Evolutionary conservation across 2,113 vertebrate species (phyloP).

Genomic region (Melanocharis versteri): DNA sequence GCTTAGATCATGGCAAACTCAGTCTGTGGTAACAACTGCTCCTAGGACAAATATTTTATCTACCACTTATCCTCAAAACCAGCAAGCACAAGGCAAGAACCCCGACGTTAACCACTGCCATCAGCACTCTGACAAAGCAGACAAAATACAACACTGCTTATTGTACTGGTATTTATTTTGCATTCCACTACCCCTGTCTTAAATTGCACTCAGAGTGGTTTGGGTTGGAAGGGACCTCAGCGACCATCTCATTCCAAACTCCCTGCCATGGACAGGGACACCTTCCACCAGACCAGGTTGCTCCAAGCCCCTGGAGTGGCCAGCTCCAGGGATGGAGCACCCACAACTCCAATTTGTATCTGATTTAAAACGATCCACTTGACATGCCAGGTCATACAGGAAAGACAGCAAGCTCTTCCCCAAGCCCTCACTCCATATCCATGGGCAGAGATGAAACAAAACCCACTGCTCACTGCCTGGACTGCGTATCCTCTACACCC

Average conservation of each 20-base stretch:
- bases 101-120: background rate
- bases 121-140: background rate
- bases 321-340: background rate
- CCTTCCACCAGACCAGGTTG: background rate
- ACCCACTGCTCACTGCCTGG: rapidly evolving
- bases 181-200: background rate
- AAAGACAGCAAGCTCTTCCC: background rate
- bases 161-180: background rate
- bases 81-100: background rate
- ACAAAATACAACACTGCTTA: background rate
- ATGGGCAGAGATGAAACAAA: background rate
- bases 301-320: background rate
- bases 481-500: background rate
- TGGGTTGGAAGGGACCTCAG: background rate
- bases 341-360: background rate
- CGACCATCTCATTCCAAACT: rapidly evolving
- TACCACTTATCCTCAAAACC: background rate
- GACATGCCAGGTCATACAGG: background rate
- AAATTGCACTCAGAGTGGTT: background rate
- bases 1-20: background rate
- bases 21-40: background rate
- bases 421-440: background rate
- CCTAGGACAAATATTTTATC: background rate
- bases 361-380: rapidly evolving
- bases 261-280: background rate